Conservation (phyloP, 1,140 invertebrate genomes). For the Vanessa atalanta region DNA sequence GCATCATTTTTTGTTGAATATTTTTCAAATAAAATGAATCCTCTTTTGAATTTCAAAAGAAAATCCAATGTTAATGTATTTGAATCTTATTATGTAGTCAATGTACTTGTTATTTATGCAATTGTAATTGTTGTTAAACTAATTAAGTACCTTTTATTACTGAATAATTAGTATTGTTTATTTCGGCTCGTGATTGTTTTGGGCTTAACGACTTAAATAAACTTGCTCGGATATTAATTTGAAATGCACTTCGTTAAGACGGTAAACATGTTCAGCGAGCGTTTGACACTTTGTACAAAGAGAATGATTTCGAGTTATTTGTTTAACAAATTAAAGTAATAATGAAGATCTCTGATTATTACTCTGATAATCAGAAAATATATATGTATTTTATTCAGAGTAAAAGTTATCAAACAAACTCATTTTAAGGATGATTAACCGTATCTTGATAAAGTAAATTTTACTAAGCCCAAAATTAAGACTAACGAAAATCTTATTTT, state of each 20-base stretch:
- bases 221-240: constrained; percentile 6
- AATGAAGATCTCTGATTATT: background rate
- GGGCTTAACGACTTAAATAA: constrained; percentile 7
- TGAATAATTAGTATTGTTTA: no score
- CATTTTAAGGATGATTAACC: background rate
- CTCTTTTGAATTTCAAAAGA: no score
- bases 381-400: background rate
- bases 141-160: no score
- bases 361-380: background rate
- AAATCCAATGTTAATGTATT: no score
- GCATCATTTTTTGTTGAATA: background rate
- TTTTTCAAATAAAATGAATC: no score
- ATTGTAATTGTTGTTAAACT: background rate
- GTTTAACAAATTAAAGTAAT: background rate
- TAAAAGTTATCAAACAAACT: background rate
- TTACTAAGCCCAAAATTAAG: background rate
- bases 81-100: no score
- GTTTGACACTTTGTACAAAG: constrained; percentile 26
- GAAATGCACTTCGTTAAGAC: constrained; percentile 31
- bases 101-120: no score
- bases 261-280: constrained; percentile 26
- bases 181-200: background rate
- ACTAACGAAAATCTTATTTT: background rate
- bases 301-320: constrained; percentile 27
- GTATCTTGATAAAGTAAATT: constrained; percentile 2